Conservation (phyloP, 2,113 vertebrate genomes). For the Brachypteracias leptosomus region DNA sequence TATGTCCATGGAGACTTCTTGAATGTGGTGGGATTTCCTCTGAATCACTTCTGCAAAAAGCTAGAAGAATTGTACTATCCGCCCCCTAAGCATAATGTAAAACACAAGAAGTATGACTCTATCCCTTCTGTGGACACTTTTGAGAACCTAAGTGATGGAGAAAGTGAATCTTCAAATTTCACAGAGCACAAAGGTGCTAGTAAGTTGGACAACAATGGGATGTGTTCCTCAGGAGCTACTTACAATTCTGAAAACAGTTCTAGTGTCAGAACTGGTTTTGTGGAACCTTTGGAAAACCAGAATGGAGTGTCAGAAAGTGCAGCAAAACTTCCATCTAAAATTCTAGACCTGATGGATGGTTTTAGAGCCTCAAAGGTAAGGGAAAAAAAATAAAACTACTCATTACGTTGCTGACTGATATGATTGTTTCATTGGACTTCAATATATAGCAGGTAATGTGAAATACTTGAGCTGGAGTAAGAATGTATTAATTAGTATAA, state of each 20-base stretch:
- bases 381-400: background rate
- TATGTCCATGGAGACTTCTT: conserved; percentile 88
- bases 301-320: background rate
- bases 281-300: background rate
- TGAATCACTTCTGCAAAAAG: conserved; percentile 93
- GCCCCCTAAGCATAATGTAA: background rate
- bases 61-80: conserved; percentile 77
- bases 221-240: background rate
- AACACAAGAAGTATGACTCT: conserved; percentile 17
- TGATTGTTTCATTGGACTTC: background rate
- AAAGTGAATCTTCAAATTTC: background rate
- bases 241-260: background rate
- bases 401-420: background rate
- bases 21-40: conserved; percentile 94
- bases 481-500: background rate
- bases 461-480: background rate
- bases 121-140: conserved; percentile 63
- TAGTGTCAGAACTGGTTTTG: background rate
- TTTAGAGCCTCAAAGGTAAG: conserved; percentile 92
- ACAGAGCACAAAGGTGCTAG: background rate
- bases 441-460: background rate
- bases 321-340: conserved; percentile 53
- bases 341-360: conserved; percentile 83
- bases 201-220: background rate
- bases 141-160: conserved; percentile 50